These are phyloP conservation scores for Drosophila pallidifrons DNA, from an alignment of 1,140 invertebrate species.

Conservation along the genomic window DNA sequence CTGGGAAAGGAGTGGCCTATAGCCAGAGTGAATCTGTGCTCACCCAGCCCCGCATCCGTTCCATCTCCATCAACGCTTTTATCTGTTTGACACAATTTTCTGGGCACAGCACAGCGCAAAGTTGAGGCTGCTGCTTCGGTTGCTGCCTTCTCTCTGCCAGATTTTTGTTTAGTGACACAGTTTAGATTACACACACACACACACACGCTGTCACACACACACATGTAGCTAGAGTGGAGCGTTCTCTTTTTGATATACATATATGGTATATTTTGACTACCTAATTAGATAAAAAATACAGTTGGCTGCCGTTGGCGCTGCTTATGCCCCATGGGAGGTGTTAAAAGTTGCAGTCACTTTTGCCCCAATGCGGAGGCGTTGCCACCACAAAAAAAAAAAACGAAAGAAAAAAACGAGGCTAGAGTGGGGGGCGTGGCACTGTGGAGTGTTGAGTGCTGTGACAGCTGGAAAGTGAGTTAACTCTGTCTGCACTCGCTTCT, in stretches of 20 bases:
- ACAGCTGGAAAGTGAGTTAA: constrained; percentile 40
- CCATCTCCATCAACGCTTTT: constrained; percentile 54
- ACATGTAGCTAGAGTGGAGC: not conserved
- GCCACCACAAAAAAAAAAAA: constrained; percentile 7
- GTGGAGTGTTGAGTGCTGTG: constrained; percentile 37
- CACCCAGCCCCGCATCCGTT: constrained; percentile 2
- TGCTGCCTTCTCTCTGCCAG: constrained; percentile 32
- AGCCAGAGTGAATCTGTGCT: constrained; percentile 9
- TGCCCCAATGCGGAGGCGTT: constrained; percentile 43
- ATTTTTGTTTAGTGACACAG: constrained; percentile 82
- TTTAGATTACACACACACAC: constrained; percentile 68
- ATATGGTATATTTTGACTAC: constrained; percentile 65
- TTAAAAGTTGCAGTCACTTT: constrained; percentile 50
- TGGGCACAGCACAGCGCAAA: constrained; percentile 62
- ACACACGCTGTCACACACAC: constrained; percentile 16
- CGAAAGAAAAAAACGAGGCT: not conserved
- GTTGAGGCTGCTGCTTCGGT: constrained; percentile 49
- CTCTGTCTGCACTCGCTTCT: constrained; percentile 25
- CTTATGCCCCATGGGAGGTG: constrained; percentile 43
- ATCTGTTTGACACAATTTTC: constrained; percentile 82
- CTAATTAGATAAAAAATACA: constrained; percentile 77
- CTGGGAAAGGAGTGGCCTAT: constrained; percentile 62
- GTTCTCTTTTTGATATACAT: constrained; percentile 43
- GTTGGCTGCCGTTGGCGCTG: constrained; percentile 38
- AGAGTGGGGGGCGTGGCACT: not conserved